A percentile compares a stretch with the other conserved stretches of the same genome.
Conservation (phyloP, 1,140 invertebrate species). For the Penaeus chinensis region DNA sequence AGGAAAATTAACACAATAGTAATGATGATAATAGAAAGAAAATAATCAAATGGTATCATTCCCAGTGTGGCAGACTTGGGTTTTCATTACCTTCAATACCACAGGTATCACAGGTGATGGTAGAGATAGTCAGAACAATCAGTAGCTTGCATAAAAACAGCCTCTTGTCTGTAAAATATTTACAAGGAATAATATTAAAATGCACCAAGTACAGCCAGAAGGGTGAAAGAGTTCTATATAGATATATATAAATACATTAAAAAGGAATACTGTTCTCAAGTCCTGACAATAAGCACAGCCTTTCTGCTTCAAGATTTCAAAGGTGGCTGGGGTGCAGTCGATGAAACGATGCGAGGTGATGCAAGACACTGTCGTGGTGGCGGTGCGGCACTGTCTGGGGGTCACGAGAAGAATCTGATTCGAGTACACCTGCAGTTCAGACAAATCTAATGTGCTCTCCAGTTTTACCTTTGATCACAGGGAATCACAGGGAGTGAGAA, state of each 20-base stretch:
- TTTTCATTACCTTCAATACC: slow-evolving; percentile 53
- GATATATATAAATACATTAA: slow-evolving; percentile 19
- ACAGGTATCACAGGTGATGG: slow-evolving; percentile 41
- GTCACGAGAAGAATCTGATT: not conserved
- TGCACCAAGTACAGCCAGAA: slow-evolving; percentile 42
- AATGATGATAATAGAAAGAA: slow-evolving; percentile 23
- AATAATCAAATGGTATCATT: slow-evolving; percentile 11
- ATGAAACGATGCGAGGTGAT: slow-evolving; percentile 57
- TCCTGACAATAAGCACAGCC: slow-evolving; percentile 32
- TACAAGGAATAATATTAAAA: slow-evolving; percentile 42
- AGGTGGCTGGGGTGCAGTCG: slow-evolving; percentile 51
- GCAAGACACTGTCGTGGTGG: slow-evolving; percentile 57
- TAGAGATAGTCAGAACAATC: slow-evolving; percentile 20
- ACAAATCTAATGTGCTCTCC: slow-evolving; percentile 1
- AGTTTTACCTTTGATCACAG: slow-evolving; percentile 5
- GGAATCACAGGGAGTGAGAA: slow-evolving; percentile 28
- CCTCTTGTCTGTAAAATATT: slow-evolving; percentile 31
- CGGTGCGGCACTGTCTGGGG: slow-evolving; percentile 55
- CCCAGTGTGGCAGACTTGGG: slow-evolving; percentile 35
- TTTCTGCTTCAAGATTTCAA: slow-evolving; percentile 17
- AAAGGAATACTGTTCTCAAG: slow-evolving; percentile 45
- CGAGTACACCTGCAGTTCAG: not conserved
- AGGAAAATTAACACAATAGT: not conserved
- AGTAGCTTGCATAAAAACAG: slow-evolving; percentile 42
- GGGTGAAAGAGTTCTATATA: slow-evolving; percentile 18